Evolutionary conservation across 2,797 vertebrate genomes (phyloP), one percentile per base, ranked within the genome.

Genomic region (Alfaro cultratus): DNA sequence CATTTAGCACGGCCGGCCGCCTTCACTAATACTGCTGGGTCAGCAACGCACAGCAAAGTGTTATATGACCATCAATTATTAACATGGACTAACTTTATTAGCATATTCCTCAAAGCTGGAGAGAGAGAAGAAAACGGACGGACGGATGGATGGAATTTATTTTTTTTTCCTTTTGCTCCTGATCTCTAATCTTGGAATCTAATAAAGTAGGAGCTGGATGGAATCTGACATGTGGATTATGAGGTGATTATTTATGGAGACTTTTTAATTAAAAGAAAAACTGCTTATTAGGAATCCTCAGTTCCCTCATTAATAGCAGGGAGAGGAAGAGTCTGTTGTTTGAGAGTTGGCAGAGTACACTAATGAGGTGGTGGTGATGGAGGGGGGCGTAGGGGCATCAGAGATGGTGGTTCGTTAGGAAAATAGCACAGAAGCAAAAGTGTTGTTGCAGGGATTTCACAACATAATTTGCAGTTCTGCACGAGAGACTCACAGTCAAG

Each of bases 181-280:
- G 79, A n/a, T 87, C 86, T 88, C 83, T 88, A 86, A 94, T 93
- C 82, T 86, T 43, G 39, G 75, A 82, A 75, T 86, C 80, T 92
- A 95, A 95, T 91, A 94, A 95, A 95, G 91, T 91, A 86, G 89
- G 90, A 90, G 83, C 91, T 91, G 92, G 90, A 95, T 95, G 81
- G 90, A 93, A 93, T 94, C 91, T 95, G 95, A 95, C 95, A 95
- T 92, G 93, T 93, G 92, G 93, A 95, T 96, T 95, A 95, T 95
- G 94, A 94, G 95, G 93, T 94, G 94, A 95, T 96, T 95, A 96
- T 96, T 96, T 95, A 95, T 93, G 93, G 93, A 91, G 94, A 93
- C 94, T 94, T 96, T 95, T 95, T 95, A 96, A 95, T 96, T 95
- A 96, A 95, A 95, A 95, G 93, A 95, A 95, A 96, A 96, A 95